Percentiles rank a stretch among this genome's conserved stretches.
Conservation (phyloP, 2,113 vertebrate species). For the Serilophus lunatus region DNA sequence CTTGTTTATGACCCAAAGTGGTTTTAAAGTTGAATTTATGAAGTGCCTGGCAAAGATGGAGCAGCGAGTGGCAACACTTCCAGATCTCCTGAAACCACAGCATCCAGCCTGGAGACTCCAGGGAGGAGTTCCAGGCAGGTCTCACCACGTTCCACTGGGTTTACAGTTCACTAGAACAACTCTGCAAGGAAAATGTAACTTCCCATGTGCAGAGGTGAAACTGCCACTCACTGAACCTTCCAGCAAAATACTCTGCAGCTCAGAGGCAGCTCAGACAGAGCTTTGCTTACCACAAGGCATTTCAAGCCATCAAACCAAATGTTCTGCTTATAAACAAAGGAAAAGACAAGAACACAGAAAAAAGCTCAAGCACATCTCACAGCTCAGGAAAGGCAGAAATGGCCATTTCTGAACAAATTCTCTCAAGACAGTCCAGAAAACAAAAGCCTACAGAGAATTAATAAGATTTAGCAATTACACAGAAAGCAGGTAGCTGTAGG, state of each 20-base stretch:
- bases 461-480: neutral
- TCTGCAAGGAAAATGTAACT: neutral
- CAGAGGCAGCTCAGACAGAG: too few relatives aligned
- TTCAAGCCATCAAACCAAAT: neutral
- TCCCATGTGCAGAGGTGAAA: neutral
- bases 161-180: neutral
- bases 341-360: neutral
- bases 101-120: neutral
- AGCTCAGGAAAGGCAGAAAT: neutral
- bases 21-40: neutral
- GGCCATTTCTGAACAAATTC: neutral
- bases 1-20: neutral
- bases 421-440: neutral
- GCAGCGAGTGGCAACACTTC: neutral
- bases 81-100: neutral
- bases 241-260: too few relatives aligned
- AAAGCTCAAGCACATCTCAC: neutral
- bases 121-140: neutral
- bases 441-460: neutral
- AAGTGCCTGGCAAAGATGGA: neutral
- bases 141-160: neutral
- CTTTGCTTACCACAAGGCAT: neutral
- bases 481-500: neutral
- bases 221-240: neutral
- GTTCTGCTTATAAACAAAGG: conserved; percentile 10